Evolutionary conservation across 2,113 vertebrate species (phyloP), one percentile per base, ranked within the genome.

Genomic region (Nesospiza acunhae): DNA sequence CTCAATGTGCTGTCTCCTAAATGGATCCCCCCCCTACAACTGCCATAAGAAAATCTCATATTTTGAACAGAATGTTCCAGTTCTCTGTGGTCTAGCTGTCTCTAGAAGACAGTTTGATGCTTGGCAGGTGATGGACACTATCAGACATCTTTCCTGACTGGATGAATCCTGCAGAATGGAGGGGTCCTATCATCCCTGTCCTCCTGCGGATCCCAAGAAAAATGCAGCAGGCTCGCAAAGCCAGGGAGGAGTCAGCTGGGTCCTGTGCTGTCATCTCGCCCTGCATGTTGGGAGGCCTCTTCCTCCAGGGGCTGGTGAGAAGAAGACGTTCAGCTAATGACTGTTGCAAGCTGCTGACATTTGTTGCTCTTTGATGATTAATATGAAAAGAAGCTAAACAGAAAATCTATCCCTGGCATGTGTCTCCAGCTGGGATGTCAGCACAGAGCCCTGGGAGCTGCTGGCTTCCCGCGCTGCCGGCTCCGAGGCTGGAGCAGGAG

Each of bases 331-430:
- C 76, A 52, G 91, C 66, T 93, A 72, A 93, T 60, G 94, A 64
- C 94, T 87, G 59, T 53, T 75, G 78, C 64, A 63, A 78, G 76
- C 67, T 92, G 73, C 80, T 78, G 69, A 88, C 87, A 50, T 89
- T 92, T 90, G 90, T 92, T 89, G 69, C 81, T 90, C 91, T 92
- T 87, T 94, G 96, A 84, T 92, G 93, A 96, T 96, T 93, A 90
- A 69, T 67, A 86, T 18, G 37, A 83, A 76, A 90, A 94, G 81
- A 89, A 92, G 69, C 77, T 64, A 64, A 95, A 75, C 62, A 87
- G 93, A 63, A 94, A 93, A 97, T 95, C 94, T 80, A 75, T 93
- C 62, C 74, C 59, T 95, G 90, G 88, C 91, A 60, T 6, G 2
- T 0, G 0, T 70, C 87, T 85, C 90, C 83, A 80, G 83, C 95